A percentile compares a stretch with the other conserved stretches of the same genome.
Conservation (phyloP, 1,140 invertebrate species). For the Physella acuta region DNA sequence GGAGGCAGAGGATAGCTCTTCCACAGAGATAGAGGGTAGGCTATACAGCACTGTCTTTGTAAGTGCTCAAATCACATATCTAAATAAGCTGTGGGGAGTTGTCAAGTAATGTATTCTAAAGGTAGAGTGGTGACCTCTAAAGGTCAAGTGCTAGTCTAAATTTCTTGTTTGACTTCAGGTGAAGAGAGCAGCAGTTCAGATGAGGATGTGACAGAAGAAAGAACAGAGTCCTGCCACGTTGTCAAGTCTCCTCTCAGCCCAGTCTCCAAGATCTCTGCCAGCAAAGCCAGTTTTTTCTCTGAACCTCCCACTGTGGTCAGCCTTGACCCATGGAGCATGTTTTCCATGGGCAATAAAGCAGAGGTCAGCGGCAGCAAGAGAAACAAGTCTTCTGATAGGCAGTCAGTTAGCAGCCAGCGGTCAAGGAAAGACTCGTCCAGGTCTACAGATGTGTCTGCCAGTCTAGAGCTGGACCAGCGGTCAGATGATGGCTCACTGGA, state of each 20-base stretch:
- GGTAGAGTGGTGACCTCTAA: too few species aligned
- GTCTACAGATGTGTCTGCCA: constrained; percentile 28
- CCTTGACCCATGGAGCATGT: constrained; percentile 51
- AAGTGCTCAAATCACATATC: too few species aligned
- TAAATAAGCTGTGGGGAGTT: too few species aligned
- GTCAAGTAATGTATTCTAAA: too few species aligned
- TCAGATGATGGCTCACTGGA: constrained; percentile 23
- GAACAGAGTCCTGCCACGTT: too few species aligned
- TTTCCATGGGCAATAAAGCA: constrained; percentile 44
- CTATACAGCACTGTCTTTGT: background rate
- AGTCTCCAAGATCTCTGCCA: constrained; percentile 27
- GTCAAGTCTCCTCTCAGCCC: constrained; percentile 24
- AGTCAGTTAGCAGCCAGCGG: background rate
- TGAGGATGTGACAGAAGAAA: constrained; percentile 20
- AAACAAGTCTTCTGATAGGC: background rate
- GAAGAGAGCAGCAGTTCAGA: constrained; percentile 8
- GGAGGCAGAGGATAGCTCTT: constrained; percentile 22
- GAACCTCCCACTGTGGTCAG: constrained; percentile 48
- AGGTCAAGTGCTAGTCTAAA: too few species aligned
- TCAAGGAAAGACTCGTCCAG: constrained; percentile 4
- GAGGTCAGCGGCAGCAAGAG: constrained; percentile 2
- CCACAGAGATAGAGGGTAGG: background rate
- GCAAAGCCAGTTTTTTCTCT: constrained; percentile 51
- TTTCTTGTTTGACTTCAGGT: too few species aligned
- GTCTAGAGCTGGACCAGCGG: constrained; percentile 26